Evolutionary conservation across 2,113 vertebrate genomes (phyloP), one percentile per base, ranked within the genome.

Genomic region (Atlantisia rogersi): DNA sequence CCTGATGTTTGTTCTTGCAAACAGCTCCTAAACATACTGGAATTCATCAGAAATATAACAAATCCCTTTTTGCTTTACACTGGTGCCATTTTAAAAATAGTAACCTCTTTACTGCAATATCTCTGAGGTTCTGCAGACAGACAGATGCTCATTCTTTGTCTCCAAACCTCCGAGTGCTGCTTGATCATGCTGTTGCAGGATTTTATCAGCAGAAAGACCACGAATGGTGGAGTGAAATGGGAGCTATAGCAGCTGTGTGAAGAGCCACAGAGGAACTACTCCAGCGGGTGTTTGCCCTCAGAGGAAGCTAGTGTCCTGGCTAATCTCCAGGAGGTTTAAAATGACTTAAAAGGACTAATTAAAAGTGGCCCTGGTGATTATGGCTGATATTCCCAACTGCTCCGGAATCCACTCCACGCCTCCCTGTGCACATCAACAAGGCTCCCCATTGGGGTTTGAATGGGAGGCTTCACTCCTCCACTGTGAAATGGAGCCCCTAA

Each of bases 31-130:
- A 96, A 88, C 60, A 76, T n/a, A 86, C 28, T 40, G 76, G 79
- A 90, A 94, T 74, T 44, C n/a, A 71, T 40, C 67, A 80, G 77
- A 82, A 95, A 75, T 46, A 15, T 9, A 95, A 82, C 56, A 86
- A 63, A 84, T 7, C 26, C 40, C 18, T 6, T 73, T 90, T 69
- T 68, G 28, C 50, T 71, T 82, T 81, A 40, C 39, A 46, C 82
- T 84, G 81, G 81, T 84, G 76, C 88, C 69, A 31, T 94, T 94
- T 92, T 67, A 92, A 92, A 96, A 94, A 95, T 56, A 96, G 71
- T 5, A 95, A 80, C 82, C 55, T 70, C 40, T 81, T 83, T 67
- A 89, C 48, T 76, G 58, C 53, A 60, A 14, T 53, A 32, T 46
- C 88, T 94, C 26, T 50, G 48, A 68, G 44, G 48, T 48, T 22